Base-by-base conservation (phyloP, 1,140 invertebrate species). In the Leptinotarsa undecemlineata region DNA sequence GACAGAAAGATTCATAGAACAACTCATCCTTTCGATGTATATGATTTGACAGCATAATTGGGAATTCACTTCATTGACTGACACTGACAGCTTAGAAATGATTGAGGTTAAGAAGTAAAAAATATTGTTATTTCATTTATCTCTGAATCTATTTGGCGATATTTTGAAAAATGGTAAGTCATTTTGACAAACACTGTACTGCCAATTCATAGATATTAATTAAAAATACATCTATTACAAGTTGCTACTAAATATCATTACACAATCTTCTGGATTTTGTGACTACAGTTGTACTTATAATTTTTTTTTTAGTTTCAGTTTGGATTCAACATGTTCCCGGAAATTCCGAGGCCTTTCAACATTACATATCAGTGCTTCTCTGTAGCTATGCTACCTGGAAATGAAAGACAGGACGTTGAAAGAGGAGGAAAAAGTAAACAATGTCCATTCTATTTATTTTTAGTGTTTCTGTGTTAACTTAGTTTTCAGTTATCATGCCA, bases 361-460 rank as follows among this genome's bases (percentile, higher is more conserved):
- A 92, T 91, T 57, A 91, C 93, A 17, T 96, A 94, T 85, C 90
- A 91, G 86, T 98, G 96, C 86, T 99, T 92, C 86, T 98, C 97
- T 2, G 96, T 98, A 0, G 96, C 96, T 1, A 98, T 99, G 96
- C 86, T 98, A 62, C 95, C 95, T 48, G 95, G 96, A 74, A 95
- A 95, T 83, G 96, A 98, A 80, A 88, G 96, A 77, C 92, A 95
- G 82, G 96, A 98, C 87, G 96, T 99, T n/a, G 97, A 99, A 88
- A 90, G 94, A 82, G 97, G 97, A 81, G 97, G 97, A 80, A 99
- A 99, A 91, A 99, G 96, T 97, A 88, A 88, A 90, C 84, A 75
- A 48, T 51, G 51, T 3, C 3, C 20, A 47, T 33, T 51, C 8
- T 62, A 23, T 33, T 51, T 8, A 20, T 74, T 47, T 26, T 64